These are phyloP conservation scores for Phalloptychus januarius DNA, from an alignment of 2,797 vertebrate genomes.

Conservation along the genomic window DNA sequence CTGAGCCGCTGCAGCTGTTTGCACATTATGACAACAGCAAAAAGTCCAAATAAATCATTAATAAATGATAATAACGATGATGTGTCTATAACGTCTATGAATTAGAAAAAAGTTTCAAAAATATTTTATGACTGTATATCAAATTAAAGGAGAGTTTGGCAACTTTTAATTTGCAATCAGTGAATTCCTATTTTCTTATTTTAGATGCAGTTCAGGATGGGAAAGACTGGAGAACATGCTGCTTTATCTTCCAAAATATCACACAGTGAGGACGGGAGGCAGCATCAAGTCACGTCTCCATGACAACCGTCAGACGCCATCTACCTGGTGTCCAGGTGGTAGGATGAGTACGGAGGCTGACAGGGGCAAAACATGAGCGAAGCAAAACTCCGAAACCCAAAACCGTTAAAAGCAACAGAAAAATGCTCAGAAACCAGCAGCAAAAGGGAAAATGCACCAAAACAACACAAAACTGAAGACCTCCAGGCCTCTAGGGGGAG, in stretches of 20 bases:
- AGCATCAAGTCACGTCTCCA: too few relatives aligned
- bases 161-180: neutral
- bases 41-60: neutral
- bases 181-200: neutral
- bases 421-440: too few relatives aligned
- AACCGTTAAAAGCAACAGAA: too few relatives aligned
- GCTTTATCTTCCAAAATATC: neutral
- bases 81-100: neutral
- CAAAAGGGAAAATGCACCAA: too few relatives aligned
- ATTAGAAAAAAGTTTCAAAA: neutral
- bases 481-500: too few relatives aligned
- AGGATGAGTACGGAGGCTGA: too few relatives aligned
- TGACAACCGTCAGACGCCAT: too few relatives aligned
- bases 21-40: neutral
- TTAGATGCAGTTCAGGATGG: neutral
- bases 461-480: too few relatives aligned
- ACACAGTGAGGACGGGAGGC: too few relatives aligned
- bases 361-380: too few relatives aligned
- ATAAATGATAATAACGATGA: neutral
- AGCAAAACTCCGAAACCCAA: too few relatives aligned
- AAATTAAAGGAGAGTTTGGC: neutral
- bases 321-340: too few relatives aligned
- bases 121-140: neutral
- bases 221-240: neutral
- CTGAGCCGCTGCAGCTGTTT: neutral